phyloP scores from a whole-genome alignment of 2,888 invertebrate species.

The Papilio elwesi region DNA sequence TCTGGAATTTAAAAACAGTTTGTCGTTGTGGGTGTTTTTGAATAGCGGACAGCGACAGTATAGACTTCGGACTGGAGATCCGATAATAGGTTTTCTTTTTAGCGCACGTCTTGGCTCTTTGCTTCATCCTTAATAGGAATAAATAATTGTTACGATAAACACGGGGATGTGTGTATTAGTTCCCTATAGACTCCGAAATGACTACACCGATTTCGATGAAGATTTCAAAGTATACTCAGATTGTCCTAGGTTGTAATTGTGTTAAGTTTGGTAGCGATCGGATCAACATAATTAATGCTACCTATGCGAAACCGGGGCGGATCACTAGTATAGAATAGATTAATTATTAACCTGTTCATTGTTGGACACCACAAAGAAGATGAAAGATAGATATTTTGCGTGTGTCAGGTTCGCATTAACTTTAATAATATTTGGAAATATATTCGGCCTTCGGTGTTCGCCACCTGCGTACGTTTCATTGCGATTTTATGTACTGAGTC shows the following conservation, averaged over 20 bases:
- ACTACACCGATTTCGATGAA: no score
- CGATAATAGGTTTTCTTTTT: background rate
- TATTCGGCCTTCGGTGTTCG: conserved; percentile 14
- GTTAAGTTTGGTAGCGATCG: no score
- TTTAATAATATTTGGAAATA: conserved; percentile 7
- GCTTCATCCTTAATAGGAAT: no score
- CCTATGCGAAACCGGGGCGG: no score
- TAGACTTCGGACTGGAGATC: background rate
- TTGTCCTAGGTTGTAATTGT: no score
- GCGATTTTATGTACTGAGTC: background rate
- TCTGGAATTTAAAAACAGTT: conserved; percentile 18
- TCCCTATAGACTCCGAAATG: no score
- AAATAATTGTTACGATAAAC: no score
- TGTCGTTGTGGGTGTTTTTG: conserved; percentile 13
- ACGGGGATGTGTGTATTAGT: no score
- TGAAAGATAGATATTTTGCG: background rate
- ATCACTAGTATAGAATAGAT: no score
- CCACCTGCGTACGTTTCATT: conserved; percentile 9
- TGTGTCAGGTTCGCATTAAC: conserved; percentile 1
- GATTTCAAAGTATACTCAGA: no score
- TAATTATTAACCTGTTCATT: no score
- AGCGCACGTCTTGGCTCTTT: background rate
- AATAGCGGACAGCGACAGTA: background rate
- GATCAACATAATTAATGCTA: no score
- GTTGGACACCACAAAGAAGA: background rate